Evolutionary conservation across 2,888 invertebrate genomes (phyloP), one percentile per base, ranked within the genome.

Genomic region (Agrotis clavis): DNA sequence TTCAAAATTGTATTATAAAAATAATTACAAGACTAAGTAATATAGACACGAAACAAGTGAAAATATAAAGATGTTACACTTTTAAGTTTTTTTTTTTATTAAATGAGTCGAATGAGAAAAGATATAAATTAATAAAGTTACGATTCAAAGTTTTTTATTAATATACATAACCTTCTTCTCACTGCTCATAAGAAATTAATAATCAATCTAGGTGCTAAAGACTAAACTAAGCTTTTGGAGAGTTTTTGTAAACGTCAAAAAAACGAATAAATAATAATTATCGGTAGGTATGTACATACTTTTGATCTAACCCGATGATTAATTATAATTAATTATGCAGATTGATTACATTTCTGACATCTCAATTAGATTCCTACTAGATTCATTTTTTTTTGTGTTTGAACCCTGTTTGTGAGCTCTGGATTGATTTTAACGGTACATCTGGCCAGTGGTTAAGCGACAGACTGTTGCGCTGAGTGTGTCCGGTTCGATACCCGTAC

Each of bases 121-220:
- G 50, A 50, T 14, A 9, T 25, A 56, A 25, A 57, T 35, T 0
- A 50, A 78, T 61, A 50, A 56, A 45, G 41, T 14, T 48, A 14
- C 9, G 21, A 54, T 53, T 51, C 3, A 54, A 18, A 16, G 63
- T 60, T 72, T 79, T 16, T n/a, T n/a, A 79, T 73, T 21, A 62
- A 57, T 51, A 0, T 51, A 41, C 19, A 56, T 65, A 35, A 18
- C 21, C 14, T 41, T 65, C 11, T 47, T 56, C 45, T n/a, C 14
- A 45, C 13, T 50, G 13, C 45, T 79, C 21, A 30, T 6, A 35
- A 35, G 2, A 54, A 57, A 79, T 56, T 48, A 75, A 67, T 60
- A 13, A 35, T 1, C 47, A 50, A 60, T 67, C 30, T 35, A 25
- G 13, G 30, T 19, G 19, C 67, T 51, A 61, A 67, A 66, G 74